phyloP scores from a whole-genome alignment of 2,888 invertebrate genomes.

The Oligia fasciuncula region DNA sequence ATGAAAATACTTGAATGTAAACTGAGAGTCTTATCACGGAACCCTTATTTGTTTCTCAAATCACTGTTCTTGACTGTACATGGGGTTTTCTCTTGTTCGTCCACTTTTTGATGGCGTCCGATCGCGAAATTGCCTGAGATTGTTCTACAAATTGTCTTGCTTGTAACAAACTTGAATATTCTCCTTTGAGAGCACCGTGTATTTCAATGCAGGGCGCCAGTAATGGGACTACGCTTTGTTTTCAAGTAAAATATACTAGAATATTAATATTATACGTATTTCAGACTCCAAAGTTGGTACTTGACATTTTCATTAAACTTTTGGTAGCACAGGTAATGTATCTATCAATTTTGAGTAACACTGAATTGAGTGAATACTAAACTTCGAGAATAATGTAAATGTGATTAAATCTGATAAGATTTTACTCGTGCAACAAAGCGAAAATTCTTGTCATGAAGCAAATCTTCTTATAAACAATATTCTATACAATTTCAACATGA shows the following conservation, averaged over 20 bases:
- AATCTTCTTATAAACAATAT: not conserved
- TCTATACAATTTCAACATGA: not conserved
- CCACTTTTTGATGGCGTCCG: slow-evolving; percentile 61
- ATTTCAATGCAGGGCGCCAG: slow-evolving; percentile 47
- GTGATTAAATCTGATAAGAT: not conserved
- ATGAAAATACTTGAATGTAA: slow-evolving; percentile 83
- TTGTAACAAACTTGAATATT: slow-evolving; percentile 62
- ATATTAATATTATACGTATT: slow-evolving; percentile 35
- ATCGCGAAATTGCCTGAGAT: slow-evolving; percentile 57
- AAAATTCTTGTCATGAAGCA: not conserved
- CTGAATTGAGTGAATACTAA: not conserved
- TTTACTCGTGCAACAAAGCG: not conserved
- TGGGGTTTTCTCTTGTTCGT: slow-evolving; percentile 70
- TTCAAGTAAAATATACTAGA: slow-evolving; percentile 30
- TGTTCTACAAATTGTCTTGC: slow-evolving; percentile 62
- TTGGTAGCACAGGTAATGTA: not conserved
- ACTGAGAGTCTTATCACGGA: slow-evolving; percentile 82
- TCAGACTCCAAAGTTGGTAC: slow-evolving; percentile 17
- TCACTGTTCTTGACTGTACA: slow-evolving; percentile 81
- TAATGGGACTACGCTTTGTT: slow-evolving; percentile 53
- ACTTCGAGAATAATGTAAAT: not conserved
- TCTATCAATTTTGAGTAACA: not conserved
- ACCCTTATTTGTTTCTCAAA: slow-evolving; percentile 84
- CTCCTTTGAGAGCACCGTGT: slow-evolving; percentile 54
- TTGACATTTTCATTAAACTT: slow-evolving; percentile 36